Evolutionary conservation across 2,113 vertebrate genomes (phyloP).

Genomic region (Pao palembangensis): DNA sequence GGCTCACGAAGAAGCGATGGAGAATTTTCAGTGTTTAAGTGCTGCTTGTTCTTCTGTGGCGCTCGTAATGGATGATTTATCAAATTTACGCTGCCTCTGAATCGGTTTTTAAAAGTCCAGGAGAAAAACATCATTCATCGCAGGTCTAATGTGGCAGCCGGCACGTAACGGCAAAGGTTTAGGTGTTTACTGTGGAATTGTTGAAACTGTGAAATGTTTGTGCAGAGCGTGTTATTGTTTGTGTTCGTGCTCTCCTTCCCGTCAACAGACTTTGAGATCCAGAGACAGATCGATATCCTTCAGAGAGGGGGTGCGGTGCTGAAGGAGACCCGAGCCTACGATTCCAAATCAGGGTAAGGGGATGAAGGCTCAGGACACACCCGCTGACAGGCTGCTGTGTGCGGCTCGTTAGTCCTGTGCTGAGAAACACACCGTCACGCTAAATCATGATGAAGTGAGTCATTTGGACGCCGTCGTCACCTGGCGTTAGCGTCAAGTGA

Average conservation of each 20-base stretch:
- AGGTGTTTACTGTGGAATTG: constrained; percentile 35
- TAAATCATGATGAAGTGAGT: constrained; percentile 61
- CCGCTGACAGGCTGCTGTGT: constrained; percentile 39
- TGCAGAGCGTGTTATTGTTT: constrained; percentile 3
- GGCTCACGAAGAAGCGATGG: constrained; percentile 10
- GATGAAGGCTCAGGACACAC: constrained; percentile 8
- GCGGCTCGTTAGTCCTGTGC: constrained; percentile 48
- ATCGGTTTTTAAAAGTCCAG: constrained; percentile 42
- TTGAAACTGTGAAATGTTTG: too few relatives aligned
- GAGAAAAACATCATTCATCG: constrained; percentile 42
- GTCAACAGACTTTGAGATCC: constrained; percentile 91
- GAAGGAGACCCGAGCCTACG: constrained; percentile 93
- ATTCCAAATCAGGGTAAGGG: constrained; percentile 90
- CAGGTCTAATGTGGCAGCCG: constrained; percentile 28
- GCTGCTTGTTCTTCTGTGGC: not conserved
- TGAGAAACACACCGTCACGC: constrained; percentile 28
- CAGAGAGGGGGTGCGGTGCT: constrained; percentile 82
- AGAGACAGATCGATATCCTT: constrained; percentile 87
- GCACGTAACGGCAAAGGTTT: constrained; percentile 47
- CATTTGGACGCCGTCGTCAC: constrained; percentile 52
- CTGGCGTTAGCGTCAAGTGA: constrained; percentile 39
- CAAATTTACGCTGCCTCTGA: constrained; percentile 14
- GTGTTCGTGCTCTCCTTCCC: constrained; percentile 20
- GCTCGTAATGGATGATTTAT: too few relatives aligned
- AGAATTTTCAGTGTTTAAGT: constrained; percentile 16